A percentile compares a stretch with the other conserved stretches of the same genome.
phyloP scores from a whole-genome alignment of 2,113 vertebrate genomes.

The Condylura cristata region DNA sequence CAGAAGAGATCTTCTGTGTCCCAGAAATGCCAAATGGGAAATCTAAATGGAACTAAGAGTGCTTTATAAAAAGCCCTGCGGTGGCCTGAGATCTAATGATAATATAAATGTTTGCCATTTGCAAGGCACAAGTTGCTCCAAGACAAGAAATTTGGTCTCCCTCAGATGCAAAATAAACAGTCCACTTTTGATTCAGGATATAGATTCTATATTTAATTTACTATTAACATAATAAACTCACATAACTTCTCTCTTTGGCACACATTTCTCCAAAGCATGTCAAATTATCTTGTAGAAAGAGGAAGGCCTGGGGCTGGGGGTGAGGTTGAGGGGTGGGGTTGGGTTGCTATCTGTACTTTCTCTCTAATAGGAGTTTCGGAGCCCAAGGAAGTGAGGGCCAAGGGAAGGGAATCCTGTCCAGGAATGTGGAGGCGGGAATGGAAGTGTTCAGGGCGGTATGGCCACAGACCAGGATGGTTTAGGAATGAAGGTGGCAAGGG shows the following conservation, averaged over 20 bases:
- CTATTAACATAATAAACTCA: background rate
- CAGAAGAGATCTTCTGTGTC: background rate
- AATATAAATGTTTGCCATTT: background rate
- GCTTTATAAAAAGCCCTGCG: rapidly evolving
- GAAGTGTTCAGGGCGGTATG: background rate
- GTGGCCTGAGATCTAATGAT: background rate
- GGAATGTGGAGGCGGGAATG: background rate
- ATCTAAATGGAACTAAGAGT: background rate
- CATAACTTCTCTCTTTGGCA: rapidly evolving
- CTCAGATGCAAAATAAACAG: rapidly evolving
- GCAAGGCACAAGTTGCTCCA: background rate
- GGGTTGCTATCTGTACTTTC: background rate
- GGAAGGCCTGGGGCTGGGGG: rapidly evolving
- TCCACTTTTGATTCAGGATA: background rate
- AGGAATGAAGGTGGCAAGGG: background rate
- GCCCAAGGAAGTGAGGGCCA: background rate
- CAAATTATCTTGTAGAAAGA: background rate
- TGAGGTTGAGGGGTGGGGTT: background rate
- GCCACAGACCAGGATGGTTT: background rate
- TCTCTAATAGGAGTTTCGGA: background rate
- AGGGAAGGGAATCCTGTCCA: rapidly evolving
- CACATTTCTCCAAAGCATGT: background rate
- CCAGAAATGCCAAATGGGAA: background rate
- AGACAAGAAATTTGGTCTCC: background rate
- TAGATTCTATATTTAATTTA: background rate